Conservation (phyloP, 2,888 invertebrate genomes). For the Callimorpha dominula region DNA sequence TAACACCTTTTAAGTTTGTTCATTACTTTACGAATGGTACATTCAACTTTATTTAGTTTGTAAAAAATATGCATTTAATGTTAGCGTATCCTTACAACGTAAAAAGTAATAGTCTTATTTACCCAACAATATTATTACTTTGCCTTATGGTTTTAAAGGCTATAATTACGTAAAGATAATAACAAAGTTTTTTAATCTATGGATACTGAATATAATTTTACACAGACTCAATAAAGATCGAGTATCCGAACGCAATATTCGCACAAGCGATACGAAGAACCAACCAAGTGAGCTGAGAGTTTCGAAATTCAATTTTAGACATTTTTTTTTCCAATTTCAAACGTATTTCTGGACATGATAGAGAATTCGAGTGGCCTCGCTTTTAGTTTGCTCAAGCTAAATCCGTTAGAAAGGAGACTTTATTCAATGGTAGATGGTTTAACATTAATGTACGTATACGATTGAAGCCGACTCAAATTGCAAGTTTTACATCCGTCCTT, state of each 20-base stretch:
- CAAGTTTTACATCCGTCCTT: background rate
- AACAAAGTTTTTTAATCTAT: background rate
- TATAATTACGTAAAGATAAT: background rate
- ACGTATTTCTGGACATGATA: slow-evolving; percentile 41
- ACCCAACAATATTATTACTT: background rate
- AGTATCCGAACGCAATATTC: slow-evolving; percentile 40
- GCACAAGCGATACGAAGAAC: slow-evolving; percentile 28
- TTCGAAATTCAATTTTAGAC: slow-evolving; percentile 51
- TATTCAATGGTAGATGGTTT: slow-evolving; percentile 16
- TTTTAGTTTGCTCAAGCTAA: slow-evolving; percentile 49
- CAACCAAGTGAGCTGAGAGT: slow-evolving; percentile 23
- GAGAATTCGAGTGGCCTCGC: slow-evolving; percentile 40
- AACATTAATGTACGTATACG: background rate
- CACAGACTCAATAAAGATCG: slow-evolving; percentile 37
- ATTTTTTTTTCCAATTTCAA: slow-evolving; percentile 52
- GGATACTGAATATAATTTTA: slow-evolving; percentile 1
- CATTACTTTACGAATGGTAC: too few species aligned
- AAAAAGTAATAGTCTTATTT: background rate
- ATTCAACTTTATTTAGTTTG: too few species aligned
- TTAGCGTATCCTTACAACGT: too few species aligned
- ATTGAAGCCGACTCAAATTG: background rate
- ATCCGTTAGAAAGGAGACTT: slow-evolving; percentile 23
- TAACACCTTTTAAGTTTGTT: too few species aligned
- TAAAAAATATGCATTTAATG: too few species aligned
- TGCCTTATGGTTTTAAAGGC: background rate